These are phyloP conservation scores for Danionella dracula DNA, from an alignment of 2,797 vertebrate species.

Conservation along the genomic window DNA sequence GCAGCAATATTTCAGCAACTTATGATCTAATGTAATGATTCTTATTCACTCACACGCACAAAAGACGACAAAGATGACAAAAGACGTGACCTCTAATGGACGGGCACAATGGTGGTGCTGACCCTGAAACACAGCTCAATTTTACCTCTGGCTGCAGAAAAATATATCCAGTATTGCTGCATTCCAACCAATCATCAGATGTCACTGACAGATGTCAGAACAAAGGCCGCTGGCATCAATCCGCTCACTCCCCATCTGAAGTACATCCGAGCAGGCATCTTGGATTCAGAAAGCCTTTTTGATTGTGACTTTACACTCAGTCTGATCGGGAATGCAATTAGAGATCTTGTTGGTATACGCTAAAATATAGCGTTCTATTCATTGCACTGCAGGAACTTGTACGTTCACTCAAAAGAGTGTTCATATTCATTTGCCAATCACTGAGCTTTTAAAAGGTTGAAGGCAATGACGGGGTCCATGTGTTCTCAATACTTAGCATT, in stretches of 20 bases:
- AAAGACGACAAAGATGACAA: conserved; percentile 29
- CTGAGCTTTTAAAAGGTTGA: conserved; percentile 62
- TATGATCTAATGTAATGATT: conserved; percentile 27
- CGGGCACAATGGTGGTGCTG: conserved; percentile 39
- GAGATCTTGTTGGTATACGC: conserved; percentile 47
- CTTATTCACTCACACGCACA: conserved; percentile 26
- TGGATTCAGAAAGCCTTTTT: conserved; percentile 38
- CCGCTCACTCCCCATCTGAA: conserved; percentile 46
- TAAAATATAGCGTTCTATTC: conserved; percentile 47
- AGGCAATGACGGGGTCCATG: conserved; percentile 61
- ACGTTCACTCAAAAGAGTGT: conserved; percentile 49
- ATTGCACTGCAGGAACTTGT: conserved; percentile 52
- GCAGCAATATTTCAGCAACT: conserved; percentile 63
- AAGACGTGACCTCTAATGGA: conserved; percentile 22
- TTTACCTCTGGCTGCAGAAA: conserved; percentile 55
- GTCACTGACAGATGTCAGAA: conserved; percentile 68
- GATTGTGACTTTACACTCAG: conserved; percentile 44
- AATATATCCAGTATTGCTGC: conserved; percentile 49
- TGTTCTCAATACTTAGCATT: conserved; percentile 73
- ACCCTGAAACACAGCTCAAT: conserved; percentile 27
- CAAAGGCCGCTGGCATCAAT: conserved; percentile 59
- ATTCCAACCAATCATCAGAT: conserved; percentile 54
- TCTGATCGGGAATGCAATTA: conserved; percentile 54
- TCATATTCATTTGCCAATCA: conserved; percentile 61
- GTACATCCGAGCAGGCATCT: conserved; percentile 49